Percentiles rank a stretch among this genome's conserved stretches.
phyloP scores from a whole-genome alignment of 64 coral and sea anemone species.

The Hydrozoanthus tunicans region DNA sequence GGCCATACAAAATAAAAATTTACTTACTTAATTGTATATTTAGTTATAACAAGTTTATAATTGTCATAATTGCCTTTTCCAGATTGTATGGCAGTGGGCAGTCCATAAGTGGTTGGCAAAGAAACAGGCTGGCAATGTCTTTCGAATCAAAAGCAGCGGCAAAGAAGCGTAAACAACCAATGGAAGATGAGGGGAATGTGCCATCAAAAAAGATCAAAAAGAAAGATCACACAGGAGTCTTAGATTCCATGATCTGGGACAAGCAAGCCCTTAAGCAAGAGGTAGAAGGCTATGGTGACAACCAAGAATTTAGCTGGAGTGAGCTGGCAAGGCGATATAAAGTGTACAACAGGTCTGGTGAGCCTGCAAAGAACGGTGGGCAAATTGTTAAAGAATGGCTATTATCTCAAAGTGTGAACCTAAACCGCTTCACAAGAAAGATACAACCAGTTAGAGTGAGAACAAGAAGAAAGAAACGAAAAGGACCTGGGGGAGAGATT shows the following conservation, averaged over 20 bases:
- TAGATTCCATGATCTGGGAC: conserved; percentile 19
- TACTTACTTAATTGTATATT: too few species aligned
- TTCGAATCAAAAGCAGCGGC: conserved; percentile 25
- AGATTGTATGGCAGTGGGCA: conserved; percentile 43
- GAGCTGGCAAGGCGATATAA: conserved; percentile 23
- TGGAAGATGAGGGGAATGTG: neutral
- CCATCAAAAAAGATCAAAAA: conserved; percentile 33
- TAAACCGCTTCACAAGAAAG: conserved; percentile 29
- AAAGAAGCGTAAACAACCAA: neutral
- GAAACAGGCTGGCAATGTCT: conserved; percentile 21
- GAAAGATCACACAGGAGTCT: conserved; percentile 37
- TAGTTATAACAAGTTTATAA: too few species aligned
- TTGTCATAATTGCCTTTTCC: neutral
- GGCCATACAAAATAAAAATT: too few species aligned
- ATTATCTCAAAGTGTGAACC: neutral
- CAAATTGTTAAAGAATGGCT: conserved; percentile 41
- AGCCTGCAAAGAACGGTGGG: conserved; percentile 21
- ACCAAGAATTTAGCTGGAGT: conserved; percentile 38
- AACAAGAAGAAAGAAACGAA: conserved; percentile 33
- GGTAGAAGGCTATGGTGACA: conserved; percentile 30
- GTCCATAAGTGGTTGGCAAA: conserved; percentile 1
- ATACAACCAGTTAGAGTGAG: neutral
- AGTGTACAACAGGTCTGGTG: conserved; percentile 17
- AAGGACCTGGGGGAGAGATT: conserved; percentile 42
- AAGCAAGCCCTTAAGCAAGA: conserved; percentile 16